Conservation (phyloP, 2,113 vertebrate genomes). For the Gorsachius goisagi region DNA sequence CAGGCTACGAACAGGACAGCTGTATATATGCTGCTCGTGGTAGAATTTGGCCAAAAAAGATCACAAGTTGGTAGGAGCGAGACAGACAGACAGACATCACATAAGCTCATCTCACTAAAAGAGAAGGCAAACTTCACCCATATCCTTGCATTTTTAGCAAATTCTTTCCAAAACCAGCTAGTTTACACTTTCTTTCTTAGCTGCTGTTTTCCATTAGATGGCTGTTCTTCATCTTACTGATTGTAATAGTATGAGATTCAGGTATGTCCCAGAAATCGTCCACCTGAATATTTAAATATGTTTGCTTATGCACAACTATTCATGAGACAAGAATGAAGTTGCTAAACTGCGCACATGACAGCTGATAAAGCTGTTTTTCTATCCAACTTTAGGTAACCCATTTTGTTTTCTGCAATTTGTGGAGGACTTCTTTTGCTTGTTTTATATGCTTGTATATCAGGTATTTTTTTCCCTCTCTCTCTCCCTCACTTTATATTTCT, state of each 20-base stretch:
- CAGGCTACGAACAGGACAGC: background rate
- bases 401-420: background rate
- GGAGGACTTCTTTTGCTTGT: background rate
- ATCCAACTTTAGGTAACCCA: background rate
- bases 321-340: background rate
- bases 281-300: background rate
- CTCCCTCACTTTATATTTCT: background rate
- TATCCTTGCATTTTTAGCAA: background rate
- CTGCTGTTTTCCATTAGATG: background rate
- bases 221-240: background rate
- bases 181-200: background rate
- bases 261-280: background rate
- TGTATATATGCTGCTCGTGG: accelerated
- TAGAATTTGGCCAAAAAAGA: background rate
- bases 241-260: background rate
- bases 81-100: background rate
- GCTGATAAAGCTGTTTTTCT: background rate
- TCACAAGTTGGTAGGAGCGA: background rate
- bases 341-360: background rate
- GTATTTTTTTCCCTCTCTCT: background rate
- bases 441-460: background rate
- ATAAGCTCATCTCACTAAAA: background rate
- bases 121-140: background rate
- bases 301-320: background rate
- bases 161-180: background rate